phyloP scores from a whole-genome alignment of 2,888 invertebrate species.

The Eulithis prunata region DNA sequence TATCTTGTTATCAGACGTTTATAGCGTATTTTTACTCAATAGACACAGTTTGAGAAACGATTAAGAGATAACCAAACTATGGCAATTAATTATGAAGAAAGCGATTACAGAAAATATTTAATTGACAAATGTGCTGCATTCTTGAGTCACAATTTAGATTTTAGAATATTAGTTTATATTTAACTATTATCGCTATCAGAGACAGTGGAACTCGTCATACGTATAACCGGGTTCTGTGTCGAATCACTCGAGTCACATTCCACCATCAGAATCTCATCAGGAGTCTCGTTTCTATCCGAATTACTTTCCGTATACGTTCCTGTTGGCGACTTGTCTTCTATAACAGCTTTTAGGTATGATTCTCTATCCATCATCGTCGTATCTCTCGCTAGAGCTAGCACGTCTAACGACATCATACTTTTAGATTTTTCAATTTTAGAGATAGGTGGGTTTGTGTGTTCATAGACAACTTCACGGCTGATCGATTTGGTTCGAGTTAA shows the following conservation, averaged over 20 bases:
- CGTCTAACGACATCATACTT: constrained; percentile 80
- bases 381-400: constrained; percentile 72
- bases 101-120: too few relatives aligned
- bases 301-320: constrained; percentile 79
- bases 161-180: not conserved
- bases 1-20: too few relatives aligned
- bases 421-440: constrained; percentile 72
- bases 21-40: too few relatives aligned
- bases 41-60: too few relatives aligned
- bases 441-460: constrained; percentile 65
- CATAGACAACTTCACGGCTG: constrained; percentile 71
- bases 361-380: constrained; percentile 73
- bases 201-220: constrained; percentile 77
- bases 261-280: constrained; percentile 78
- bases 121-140: too few relatives aligned
- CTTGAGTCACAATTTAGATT: not conserved
- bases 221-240: constrained; percentile 74
- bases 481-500: constrained; percentile 66
- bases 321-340: constrained; percentile 77
- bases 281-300: constrained; percentile 77
- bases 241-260: constrained; percentile 80
- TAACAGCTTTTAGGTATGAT: constrained; percentile 77
- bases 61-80: too few relatives aligned
- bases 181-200: constrained; percentile 79
- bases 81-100: too few relatives aligned